Percentiles rank a stretch among this genome's conserved stretches.
Evolutionary conservation across 2,888 invertebrate genomes (phyloP).

Genomic region (Lepidochitona cinerea): DNA sequence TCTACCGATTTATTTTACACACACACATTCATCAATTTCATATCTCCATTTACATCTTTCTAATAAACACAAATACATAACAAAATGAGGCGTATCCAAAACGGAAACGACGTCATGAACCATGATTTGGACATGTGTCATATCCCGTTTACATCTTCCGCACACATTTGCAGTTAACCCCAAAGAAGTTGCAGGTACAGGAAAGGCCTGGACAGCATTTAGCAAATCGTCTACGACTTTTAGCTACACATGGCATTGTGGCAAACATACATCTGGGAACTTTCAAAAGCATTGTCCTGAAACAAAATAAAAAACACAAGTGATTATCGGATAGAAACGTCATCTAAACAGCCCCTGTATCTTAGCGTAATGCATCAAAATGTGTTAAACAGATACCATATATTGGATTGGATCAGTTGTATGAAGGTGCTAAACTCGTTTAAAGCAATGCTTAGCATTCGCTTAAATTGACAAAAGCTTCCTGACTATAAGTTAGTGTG

Average conservation of each 20-base stretch:
- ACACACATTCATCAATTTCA: background rate
- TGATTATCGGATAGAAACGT: no score
- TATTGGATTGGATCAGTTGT: no score
- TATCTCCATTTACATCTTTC: background rate
- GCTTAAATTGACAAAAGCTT: no score
- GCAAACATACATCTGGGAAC: background rate
- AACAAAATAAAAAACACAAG: background rate
- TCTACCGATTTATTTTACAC: background rate
- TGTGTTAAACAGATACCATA: no score
- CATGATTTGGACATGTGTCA: background rate
- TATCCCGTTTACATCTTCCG: conserved; percentile 1
- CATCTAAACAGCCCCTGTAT: no score
- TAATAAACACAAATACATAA: background rate
- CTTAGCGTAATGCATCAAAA: no score
- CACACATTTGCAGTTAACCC: background rate
- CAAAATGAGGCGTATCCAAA: background rate
- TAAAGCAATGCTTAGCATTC: no score
- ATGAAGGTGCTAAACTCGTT: no score
- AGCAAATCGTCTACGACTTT: background rate
- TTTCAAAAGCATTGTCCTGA: conserved; percentile 2
- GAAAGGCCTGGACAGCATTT: background rate
- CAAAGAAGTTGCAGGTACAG: background rate
- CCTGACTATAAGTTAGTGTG: no score
- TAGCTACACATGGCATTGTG: conserved; percentile 4
- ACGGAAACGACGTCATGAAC: background rate